Evolutionary conservation across 2,797 vertebrate species (phyloP), one percentile per base, ranked within the genome.

Genomic region (Gobio occitaniae): DNA sequence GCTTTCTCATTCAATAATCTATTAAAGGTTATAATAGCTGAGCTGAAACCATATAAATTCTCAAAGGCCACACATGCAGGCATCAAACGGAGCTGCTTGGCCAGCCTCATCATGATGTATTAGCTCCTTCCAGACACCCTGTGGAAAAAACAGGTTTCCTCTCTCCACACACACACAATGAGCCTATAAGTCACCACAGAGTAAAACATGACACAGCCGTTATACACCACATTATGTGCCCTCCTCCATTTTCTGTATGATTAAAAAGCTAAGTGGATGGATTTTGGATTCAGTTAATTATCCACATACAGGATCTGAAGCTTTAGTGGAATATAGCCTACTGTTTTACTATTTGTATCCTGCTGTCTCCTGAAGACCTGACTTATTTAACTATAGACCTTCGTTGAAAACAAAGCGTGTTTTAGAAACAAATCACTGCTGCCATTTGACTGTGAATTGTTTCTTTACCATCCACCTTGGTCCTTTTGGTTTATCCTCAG

Each of bases 51-150:
- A 69, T 19, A 77, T 32, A 69, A 61, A 78, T 70, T 70, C 25
- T 78, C 54, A 70, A n/a, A 78, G 68, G 75, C 38, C 75, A 78
- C 83, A 78, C 75, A 84, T 78, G 65, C 83, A n/a, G 41, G 65
- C 75, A 70, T 84, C 75, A 84, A 85, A 85, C 19, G 32, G 76
- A 76, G 76, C 71, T 54, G 80, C 48, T 84, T 38, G 56, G 61
- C 56, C 16, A 83, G 36, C 41, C 69, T 82, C 63, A 75, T 77
- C 68, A 36, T 86, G 80, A 83, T 84, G 70, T 70, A 80, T 80
- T 52, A 80, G 71, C 29, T 84, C 66, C 72, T 85, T 85, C 78
- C 82, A 86, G 84, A 84, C 83, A 84, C 83, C 83, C 76, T 78
- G 83, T 61, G 83, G 76, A 71, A 84, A 79, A 84, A 84, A 84